phyloP scores from a whole-genome alignment of 2,797 vertebrate species.

The Enteromius fasciolatus region DNA sequence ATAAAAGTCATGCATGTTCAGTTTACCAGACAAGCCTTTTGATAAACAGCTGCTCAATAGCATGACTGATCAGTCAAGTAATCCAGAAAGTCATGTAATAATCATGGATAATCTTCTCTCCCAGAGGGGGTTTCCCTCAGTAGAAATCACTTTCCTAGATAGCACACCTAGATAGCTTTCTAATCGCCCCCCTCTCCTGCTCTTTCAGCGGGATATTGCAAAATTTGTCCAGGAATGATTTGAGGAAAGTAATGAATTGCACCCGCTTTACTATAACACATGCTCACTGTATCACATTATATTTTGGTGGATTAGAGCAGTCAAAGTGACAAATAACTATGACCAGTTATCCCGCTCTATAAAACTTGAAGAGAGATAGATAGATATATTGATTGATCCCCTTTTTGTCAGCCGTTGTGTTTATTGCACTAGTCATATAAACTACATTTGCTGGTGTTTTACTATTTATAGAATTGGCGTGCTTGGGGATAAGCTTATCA shows the following conservation, averaged over 20 bases:
- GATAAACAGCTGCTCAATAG: background rate
- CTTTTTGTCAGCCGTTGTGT: background rate
- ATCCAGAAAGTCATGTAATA: constrained; percentile 6
- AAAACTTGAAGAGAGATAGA: background rate
- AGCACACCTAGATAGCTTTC: background rate
- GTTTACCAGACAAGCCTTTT: background rate
- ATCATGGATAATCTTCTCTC: background rate
- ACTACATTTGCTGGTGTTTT: background rate
- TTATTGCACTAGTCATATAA: background rate
- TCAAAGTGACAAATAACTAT: background rate
- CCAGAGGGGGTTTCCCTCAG: background rate
- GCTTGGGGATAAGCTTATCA: constrained; percentile 10
- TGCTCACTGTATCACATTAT: background rate
- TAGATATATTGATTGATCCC: too few relatives aligned
- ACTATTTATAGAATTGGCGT: background rate
- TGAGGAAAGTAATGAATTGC: background rate
- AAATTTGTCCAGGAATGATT: background rate
- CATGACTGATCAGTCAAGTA: background rate
- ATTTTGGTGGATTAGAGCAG: background rate
- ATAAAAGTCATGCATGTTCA: background rate
- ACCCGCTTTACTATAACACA: background rate
- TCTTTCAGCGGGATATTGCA: background rate
- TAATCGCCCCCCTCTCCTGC: background rate
- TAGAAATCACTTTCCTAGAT: background rate
- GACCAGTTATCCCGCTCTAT: background rate